phyloP scores from a whole-genome alignment of 2,113 vertebrate genomes.

The Diglossa brunneiventris region DNA sequence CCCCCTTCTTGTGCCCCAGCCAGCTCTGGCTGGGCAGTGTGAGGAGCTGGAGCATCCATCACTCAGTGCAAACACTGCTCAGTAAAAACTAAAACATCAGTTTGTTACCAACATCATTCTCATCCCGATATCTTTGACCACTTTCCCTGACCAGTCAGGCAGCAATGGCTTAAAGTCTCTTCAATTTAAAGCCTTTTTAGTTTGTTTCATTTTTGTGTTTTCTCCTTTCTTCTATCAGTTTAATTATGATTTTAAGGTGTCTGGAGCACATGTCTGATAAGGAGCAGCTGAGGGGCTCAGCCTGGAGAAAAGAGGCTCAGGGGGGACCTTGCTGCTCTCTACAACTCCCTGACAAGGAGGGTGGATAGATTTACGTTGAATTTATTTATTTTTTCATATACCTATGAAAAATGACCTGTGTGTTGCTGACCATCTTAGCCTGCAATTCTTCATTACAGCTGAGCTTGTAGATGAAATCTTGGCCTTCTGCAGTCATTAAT shows the following conservation, averaged over 20 bases:
- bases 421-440: background rate
- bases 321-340: background rate
- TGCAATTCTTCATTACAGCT: background rate
- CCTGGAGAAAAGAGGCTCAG: background rate
- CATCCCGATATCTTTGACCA: background rate
- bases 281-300: background rate
- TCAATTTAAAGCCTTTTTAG: background rate
- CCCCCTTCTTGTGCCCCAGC: too few relatives aligned
- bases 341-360: background rate
- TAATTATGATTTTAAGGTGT: background rate
- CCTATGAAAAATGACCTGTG: background rate
- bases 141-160: background rate
- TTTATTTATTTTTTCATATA: background rate
- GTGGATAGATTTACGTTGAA: background rate
- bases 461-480: background rate
- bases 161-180: background rate
- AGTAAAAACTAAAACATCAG: background rate
- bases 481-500: background rate
- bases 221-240: background rate
- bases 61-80: background rate
- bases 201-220: background rate
- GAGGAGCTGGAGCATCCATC: background rate
- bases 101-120: background rate
- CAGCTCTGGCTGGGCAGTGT: background rate
- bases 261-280: background rate